Evolutionary conservation across 2,113 vertebrate species (phyloP), one percentile per base, ranked within the genome.

Genomic region (Reinhardtius hippoglossoides): DNA sequence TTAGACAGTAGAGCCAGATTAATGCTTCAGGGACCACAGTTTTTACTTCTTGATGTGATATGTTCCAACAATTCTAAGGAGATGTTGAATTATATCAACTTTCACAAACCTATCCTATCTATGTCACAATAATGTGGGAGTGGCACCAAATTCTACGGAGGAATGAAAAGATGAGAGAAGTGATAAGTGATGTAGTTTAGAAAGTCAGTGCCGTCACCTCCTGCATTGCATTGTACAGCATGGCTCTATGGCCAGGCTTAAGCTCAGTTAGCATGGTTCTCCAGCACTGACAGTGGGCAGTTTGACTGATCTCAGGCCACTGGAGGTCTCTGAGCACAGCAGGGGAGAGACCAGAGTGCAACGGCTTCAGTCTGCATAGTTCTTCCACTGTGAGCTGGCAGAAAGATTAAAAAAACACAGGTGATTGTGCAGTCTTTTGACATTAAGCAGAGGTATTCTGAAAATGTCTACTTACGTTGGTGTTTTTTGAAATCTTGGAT

Each of bases 321-420:
- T 77, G 74, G 50, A 96, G 86, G 73, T 78, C 86, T 81, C 85
- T 89, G 77, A 97, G 88, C 31, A 93, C 91, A 56, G 92, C 85
- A 15, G 95, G 94, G 65, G 93, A 93, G 55, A 97, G 90, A 37
- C 95, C 96, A 0, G 88, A 88, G 67, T 94, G 91, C 76, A 97
- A 81, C 3, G 94, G 85, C 78, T 92, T 94, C 80, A 97, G 88
- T 60, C 79, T 83, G 89, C 96, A 96, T 74, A 93, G 81, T 26
- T 63, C 75, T 35, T 86, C 91, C 74, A 88, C 35, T 55, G 92
- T 94, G 78, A 95, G 87, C 95, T 95, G 67, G 71, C 68, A 61
- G 67, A 37, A 8, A 76, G 64, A 54, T 15, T 4, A 79, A 26
- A 85, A 20, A 78, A 59, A 71, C 52, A 78, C 21, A 68, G 67